phyloP scores from a whole-genome alignment of 2,797 vertebrate species.

The Enteromius mattozi region DNA sequence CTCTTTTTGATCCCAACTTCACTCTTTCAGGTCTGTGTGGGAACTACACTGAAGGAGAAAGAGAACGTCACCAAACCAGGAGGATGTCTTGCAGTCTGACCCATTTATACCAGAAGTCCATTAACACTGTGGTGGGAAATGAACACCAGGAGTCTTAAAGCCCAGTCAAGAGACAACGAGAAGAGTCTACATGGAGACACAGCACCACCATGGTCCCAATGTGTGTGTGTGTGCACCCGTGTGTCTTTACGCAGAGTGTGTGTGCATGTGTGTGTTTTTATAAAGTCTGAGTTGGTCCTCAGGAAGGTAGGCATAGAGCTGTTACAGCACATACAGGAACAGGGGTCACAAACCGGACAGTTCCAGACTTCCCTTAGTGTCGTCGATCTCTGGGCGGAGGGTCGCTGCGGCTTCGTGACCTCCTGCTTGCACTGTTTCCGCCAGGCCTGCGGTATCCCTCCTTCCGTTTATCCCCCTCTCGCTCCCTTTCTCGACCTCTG shows the following conservation, averaged over 20 bases:
- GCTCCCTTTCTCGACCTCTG: constrained; percentile 74
- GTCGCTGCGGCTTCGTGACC: constrained; percentile 88
- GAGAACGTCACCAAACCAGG: constrained; percentile 23
- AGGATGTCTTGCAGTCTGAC: constrained; percentile 22
- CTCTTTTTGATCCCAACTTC: constrained; percentile 7
- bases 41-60: constrained; percentile 26
- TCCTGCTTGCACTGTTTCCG: constrained; percentile 71
- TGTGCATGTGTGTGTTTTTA: constrained; percentile 63
- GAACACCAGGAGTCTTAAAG: constrained; percentile 42
- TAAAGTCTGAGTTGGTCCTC: constrained; percentile 78
- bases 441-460: constrained; percentile 79
- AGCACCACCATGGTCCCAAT: constrained; percentile 73
- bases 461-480: constrained; percentile 78
- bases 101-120: constrained; percentile 36
- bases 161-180: constrained; percentile 55
- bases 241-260: constrained; percentile 41
- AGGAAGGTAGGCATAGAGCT: constrained; percentile 69
- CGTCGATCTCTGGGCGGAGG: constrained; percentile 84
- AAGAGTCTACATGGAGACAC: constrained; percentile 69
- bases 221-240: constrained; percentile 53
- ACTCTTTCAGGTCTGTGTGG: not conserved
- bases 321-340: constrained; percentile 75
- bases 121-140: constrained; percentile 52
- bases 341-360: constrained; percentile 65
- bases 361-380: constrained; percentile 70